Conservation (phyloP, 2,888 invertebrate genomes). For the Dryobota labecula region DNA sequence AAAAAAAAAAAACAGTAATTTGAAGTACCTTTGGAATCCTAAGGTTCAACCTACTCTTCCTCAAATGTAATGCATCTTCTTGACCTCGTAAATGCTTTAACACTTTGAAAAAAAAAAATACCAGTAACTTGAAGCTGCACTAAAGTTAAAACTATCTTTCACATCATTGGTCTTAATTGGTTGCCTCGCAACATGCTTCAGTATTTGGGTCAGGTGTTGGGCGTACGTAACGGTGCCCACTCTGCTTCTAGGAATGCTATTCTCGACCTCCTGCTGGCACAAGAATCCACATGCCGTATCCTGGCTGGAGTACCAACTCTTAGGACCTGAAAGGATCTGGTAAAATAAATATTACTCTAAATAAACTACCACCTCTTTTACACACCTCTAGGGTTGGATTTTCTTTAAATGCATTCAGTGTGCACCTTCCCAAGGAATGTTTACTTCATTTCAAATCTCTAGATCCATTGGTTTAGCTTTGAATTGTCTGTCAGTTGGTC, state of each 20-base stretch:
- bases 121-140: not conserved
- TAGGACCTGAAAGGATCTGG: slow-evolving; percentile 97
- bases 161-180: not conserved
- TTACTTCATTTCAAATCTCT: not conserved
- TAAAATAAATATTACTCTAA: slow-evolving; percentile 79
- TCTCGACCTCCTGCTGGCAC: slow-evolving; percentile 98
- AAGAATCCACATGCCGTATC: slow-evolving; percentile 97
- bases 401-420: not conserved
- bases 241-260: slow-evolving; percentile 97
- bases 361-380: not conserved
- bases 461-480: not conserved
- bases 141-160: not conserved
- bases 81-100: too few relatives aligned
- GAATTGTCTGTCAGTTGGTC: not conserved
- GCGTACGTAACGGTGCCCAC: slow-evolving; percentile 98
- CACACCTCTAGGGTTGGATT: too few relatives aligned
- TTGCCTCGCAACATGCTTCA: slow-evolving; percentile 95
- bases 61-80: too few relatives aligned
- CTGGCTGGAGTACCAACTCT: slow-evolving; percentile 97
- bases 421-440: not conserved
- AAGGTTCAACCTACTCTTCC: too few relatives aligned
- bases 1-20: too few relatives aligned
- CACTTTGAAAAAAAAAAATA: too few relatives aligned
- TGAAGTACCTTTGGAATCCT: too few relatives aligned
- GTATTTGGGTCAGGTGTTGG: slow-evolving; percentile 95